These are phyloP conservation scores for Neolamprologus brichardi DNA, from an alignment of 2,113 vertebrate species.

Conservation along the genomic window DNA sequence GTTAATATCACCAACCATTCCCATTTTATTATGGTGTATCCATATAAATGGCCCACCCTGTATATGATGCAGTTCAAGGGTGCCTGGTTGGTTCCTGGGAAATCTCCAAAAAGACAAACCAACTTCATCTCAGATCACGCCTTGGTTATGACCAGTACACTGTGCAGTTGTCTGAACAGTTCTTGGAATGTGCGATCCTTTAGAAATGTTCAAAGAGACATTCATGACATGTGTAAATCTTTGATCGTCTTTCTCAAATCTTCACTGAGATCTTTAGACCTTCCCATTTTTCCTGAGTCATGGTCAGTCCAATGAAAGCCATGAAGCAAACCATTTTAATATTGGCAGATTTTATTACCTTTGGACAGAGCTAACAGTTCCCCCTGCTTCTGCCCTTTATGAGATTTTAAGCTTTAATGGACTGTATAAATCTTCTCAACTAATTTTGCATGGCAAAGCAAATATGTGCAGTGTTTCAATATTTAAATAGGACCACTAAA, in stretches of 20 bases:
- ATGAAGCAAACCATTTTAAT: background rate
- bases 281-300: background rate
- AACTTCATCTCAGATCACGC: background rate
- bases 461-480: background rate
- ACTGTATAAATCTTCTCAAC: background rate
- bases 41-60: background rate
- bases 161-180: background rate
- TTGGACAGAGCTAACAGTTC: background rate
- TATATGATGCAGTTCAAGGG: background rate
- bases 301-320: background rate
- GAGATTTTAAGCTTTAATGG: background rate
- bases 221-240: background rate
- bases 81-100: background rate
- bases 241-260: background rate
- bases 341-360: background rate
- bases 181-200: background rate
- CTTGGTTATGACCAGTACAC: background rate
- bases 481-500: background rate
- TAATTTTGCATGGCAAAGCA: background rate
- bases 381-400: background rate
- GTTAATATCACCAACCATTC: background rate
- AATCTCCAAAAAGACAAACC: background rate
- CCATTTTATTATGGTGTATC: background rate
- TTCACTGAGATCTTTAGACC: background rate
- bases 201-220: background rate